phyloP scores from a whole-genome alignment of 2,888 invertebrate genomes.

The Tineola bisselliella region DNA sequence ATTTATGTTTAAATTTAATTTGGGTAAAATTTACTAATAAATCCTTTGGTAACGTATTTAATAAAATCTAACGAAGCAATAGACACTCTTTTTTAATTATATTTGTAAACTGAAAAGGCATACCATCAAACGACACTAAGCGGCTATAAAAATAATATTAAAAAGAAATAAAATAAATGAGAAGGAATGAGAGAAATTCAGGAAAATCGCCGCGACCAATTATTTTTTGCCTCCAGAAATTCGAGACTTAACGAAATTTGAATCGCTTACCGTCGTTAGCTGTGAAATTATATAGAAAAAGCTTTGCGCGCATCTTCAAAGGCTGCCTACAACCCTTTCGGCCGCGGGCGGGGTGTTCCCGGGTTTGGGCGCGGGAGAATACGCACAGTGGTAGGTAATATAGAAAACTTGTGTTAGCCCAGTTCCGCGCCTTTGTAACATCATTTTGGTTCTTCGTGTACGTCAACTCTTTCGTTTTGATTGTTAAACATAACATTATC shows the following conservation, averaged over 20 bases:
- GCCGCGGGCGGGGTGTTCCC: slow-evolving; percentile 22
- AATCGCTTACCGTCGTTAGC: slow-evolving; percentile 54
- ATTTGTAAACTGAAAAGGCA: background rate
- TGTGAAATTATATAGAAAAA: slow-evolving; percentile 60
- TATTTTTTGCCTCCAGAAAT: slow-evolving; percentile 62
- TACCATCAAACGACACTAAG: background rate
- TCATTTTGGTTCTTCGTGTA: slow-evolving; percentile 55
- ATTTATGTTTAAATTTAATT: too few species aligned
- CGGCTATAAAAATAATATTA: background rate
- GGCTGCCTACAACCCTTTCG: slow-evolving; percentile 60
- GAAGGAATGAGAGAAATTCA: slow-evolving; percentile 28
- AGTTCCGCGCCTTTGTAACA: slow-evolving; percentile 68
- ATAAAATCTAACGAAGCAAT: background rate
- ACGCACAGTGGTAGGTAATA: slow-evolving; percentile 56
- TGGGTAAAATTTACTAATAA: too few species aligned
- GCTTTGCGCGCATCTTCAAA: slow-evolving; percentile 62
- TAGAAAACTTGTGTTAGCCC: slow-evolving; percentile 70
- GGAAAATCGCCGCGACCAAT: slow-evolving; percentile 58
- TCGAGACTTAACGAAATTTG: slow-evolving; percentile 65
- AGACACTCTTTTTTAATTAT: background rate
- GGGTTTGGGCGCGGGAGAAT: slow-evolving; percentile 26
- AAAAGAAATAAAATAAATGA: background rate
- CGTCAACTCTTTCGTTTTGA: background rate
- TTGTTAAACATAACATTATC: background rate
- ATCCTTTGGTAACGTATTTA: too few species aligned